Conservation (phyloP, 2,797 vertebrate species). For the Naso thynnoides region DNA sequence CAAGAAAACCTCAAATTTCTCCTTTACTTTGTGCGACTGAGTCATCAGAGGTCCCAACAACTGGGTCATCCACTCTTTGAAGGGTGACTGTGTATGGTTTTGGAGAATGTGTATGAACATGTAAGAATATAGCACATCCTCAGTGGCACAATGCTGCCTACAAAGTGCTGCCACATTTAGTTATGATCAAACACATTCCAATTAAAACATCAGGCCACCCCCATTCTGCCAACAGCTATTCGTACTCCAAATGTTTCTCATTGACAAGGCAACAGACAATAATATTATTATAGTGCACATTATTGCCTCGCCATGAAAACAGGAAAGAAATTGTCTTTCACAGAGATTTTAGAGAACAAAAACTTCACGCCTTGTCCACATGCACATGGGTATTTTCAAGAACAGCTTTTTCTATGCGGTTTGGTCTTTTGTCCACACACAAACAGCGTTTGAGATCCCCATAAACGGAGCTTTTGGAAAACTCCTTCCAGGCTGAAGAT, state of each 20-base stretch:
- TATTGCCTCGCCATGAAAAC: slow-evolving; percentile 16
- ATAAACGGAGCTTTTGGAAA: too few species aligned
- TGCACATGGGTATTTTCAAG: too few species aligned
- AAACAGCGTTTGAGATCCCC: too few species aligned
- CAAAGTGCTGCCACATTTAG: slow-evolving; percentile 65
- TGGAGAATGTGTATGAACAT: slow-evolving; percentile 6
- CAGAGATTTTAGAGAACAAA: background rate
- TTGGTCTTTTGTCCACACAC: too few species aligned
- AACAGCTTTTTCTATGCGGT: too few species aligned
- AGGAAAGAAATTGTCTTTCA: background rate
- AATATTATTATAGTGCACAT: background rate
- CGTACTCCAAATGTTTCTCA: slow-evolving; percentile 52
- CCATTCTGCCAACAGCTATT: slow-evolving; percentile 58
- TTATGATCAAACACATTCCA: slow-evolving; percentile 58
- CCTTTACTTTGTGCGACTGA: background rate
- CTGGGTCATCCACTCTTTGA: background rate
- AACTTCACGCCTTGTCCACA: too few species aligned
- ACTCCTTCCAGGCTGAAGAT: too few species aligned
- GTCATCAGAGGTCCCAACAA: background rate
- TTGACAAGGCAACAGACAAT: slow-evolving; percentile 10
- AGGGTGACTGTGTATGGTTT: background rate
- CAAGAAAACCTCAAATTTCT: slow-evolving; percentile 10
- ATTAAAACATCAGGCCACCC: slow-evolving; percentile 51
- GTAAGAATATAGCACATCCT: slow-evolving; percentile 1
- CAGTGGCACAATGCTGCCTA: slow-evolving; percentile 7